Evolutionary conservation across 2,113 vertebrate species (phyloP).

Genomic region (Callopanchax toddi): DNA sequence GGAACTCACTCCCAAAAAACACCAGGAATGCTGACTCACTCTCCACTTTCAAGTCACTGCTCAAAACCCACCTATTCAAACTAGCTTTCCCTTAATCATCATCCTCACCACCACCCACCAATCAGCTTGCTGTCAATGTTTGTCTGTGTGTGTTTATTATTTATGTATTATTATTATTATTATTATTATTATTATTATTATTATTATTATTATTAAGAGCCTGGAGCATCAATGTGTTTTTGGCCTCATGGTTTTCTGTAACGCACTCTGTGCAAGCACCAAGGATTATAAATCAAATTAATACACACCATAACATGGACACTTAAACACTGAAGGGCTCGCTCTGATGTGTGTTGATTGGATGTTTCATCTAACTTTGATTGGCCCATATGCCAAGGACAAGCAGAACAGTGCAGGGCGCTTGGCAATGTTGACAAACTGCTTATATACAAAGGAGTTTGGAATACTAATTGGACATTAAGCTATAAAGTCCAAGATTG

Average conservation of each 20-base stretch:
- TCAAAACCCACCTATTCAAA: no score
- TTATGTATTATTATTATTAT: no score
- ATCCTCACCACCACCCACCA: no score
- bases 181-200: no score
- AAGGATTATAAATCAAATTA: constrained; percentile 60
- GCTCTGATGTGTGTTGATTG: constrained; percentile 48
- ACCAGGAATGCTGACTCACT: no score
- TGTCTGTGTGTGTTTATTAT: no score
- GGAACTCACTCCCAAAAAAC: no score
- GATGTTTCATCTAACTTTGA: constrained; percentile 63
- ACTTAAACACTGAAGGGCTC: constrained; percentile 42
- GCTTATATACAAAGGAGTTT: constrained; percentile 64
- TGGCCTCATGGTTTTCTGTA: constrained; percentile 57
- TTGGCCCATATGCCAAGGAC: constrained; percentile 65
- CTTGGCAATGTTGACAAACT: constrained; percentile 59
- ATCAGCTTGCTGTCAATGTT: no score
- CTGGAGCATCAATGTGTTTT: constrained; percentile 57
- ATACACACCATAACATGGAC: constrained; percentile 48
- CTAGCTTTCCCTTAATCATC: no score
- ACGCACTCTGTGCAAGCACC: constrained; percentile 31
- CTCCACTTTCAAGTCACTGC: no score
- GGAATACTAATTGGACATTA: constrained; percentile 65
- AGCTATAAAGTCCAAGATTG: constrained; percentile 35
- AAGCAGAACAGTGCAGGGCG: constrained; percentile 18
- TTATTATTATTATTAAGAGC: no score